These are phyloP conservation scores for Festucalex cinctus DNA, from an alignment of 2,113 vertebrate species.

Conservation along the genomic window DNA sequence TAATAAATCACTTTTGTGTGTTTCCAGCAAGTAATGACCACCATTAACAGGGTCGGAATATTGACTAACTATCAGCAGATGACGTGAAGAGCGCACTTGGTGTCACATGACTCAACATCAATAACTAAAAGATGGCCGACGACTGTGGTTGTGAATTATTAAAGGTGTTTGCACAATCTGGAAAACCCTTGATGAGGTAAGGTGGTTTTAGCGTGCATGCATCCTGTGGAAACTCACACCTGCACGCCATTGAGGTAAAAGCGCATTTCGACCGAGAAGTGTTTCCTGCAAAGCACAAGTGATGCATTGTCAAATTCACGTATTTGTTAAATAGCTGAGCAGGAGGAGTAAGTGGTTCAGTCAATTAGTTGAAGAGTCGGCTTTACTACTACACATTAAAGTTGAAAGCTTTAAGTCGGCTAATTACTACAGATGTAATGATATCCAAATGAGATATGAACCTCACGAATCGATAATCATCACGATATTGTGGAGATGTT, in stretches of 20 bases:
- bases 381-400: too few species aligned
- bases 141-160: background rate
- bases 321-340: too few species aligned
- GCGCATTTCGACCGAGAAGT: background rate
- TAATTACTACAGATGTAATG: too few species aligned
- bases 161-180: background rate
- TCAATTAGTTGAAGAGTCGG: too few species aligned
- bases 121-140: background rate
- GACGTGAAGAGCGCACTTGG: background rate
- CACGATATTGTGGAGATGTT: too few species aligned
- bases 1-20: background rate
- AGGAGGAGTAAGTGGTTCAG: too few species aligned
- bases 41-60: background rate
- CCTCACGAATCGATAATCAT: too few species aligned
- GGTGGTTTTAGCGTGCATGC: background rate
- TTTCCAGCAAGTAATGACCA: background rate
- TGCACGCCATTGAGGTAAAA: background rate
- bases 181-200: background rate
- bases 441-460: too few species aligned
- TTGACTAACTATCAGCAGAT: constrained; percentile 1
- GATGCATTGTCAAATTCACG: background rate
- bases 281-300: background rate
- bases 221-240: background rate
- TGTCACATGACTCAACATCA: background rate
- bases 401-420: too few species aligned